phyloP scores from a whole-genome alignment of 1,140 invertebrate genomes.

The Arion vulgaris region DNA sequence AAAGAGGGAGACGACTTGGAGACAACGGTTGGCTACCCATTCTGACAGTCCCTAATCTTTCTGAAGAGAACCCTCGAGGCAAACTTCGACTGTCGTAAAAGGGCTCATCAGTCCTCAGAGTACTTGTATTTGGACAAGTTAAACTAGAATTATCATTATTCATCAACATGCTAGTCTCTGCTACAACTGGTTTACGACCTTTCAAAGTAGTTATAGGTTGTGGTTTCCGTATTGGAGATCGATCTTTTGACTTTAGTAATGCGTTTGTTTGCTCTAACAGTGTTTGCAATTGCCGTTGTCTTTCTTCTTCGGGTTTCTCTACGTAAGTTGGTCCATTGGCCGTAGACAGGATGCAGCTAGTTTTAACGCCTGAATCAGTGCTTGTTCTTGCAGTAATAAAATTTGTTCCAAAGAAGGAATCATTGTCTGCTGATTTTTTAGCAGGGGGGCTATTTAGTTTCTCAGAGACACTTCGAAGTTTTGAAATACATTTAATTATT shows the following conservation, averaged over 20 bases:
- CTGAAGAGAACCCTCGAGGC: constrained; percentile 45
- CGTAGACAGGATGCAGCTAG: neutral
- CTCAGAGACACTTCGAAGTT: constrained; percentile 63
- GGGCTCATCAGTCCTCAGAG: constrained; percentile 27
- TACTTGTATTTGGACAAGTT: neutral
- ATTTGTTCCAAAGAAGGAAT: constrained; percentile 39
- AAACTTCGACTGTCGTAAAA: constrained; percentile 49
- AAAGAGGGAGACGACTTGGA: constrained; percentile 47
- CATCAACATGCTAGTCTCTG: neutral
- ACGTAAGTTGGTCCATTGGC: neutral
- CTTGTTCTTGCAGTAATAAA: neutral
- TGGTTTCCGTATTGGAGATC: constrained; percentile 52
- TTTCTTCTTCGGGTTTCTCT: constrained; percentile 44
- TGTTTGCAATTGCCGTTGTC: constrained; percentile 53
- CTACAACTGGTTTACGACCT: constrained; percentile 44
- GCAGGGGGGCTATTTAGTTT: constrained; percentile 63
- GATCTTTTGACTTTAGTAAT: constrained; percentile 50
- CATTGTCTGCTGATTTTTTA: constrained; percentile 36
- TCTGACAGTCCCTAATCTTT: constrained; percentile 39
- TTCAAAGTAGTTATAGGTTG: constrained; percentile 68
- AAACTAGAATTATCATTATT: neutral
- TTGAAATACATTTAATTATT: constrained; percentile 64
- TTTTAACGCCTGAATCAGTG: neutral
- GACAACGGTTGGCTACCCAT: constrained; percentile 50
- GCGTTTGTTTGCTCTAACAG: constrained; percentile 54